phyloP scores from a whole-genome alignment of 2,113 vertebrate genomes.

The Hydrolagus affinis region DNA sequence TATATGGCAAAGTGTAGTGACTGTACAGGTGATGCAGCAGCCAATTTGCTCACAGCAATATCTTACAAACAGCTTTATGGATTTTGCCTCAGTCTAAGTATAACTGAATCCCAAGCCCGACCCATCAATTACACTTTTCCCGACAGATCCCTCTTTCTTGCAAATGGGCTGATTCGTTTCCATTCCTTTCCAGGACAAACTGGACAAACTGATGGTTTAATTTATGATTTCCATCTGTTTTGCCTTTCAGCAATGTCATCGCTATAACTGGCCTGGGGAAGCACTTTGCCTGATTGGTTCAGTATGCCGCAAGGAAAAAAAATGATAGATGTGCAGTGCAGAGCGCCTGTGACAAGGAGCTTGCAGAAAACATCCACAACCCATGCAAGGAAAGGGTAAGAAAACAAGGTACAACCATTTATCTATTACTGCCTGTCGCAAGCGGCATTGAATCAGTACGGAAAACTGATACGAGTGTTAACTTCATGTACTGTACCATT shows the following conservation, averaged over 20 bases:
- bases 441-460: background rate
- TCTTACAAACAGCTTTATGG: too few species aligned
- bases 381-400: background rate
- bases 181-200: background rate
- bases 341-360: background rate
- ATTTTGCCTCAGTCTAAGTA: too few species aligned
- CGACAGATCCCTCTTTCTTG: conserved; percentile 1
- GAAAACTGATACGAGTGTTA: conserved; percentile 14
- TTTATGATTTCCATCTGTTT: conserved; percentile 28
- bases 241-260: conserved; percentile 24
- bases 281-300: conserved; percentile 22
- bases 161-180: background rate
- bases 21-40: too few species aligned
- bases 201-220: conserved; percentile 2
- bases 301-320: background rate
- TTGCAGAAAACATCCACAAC: background rate
- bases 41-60: too few species aligned
- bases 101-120: background rate
- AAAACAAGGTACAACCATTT: background rate
- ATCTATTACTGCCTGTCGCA: conserved; percentile 9
- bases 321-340: conserved; percentile 7
- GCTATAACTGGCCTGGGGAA: conserved; percentile 2
- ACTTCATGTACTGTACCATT: conserved; percentile 8
- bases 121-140: background rate
- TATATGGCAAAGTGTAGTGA: too few species aligned